Evolutionary conservation across 2,888 invertebrate species (phyloP), one percentile per base, ranked within the genome.

Genomic region (Leptinotarsa tumamoca): DNA sequence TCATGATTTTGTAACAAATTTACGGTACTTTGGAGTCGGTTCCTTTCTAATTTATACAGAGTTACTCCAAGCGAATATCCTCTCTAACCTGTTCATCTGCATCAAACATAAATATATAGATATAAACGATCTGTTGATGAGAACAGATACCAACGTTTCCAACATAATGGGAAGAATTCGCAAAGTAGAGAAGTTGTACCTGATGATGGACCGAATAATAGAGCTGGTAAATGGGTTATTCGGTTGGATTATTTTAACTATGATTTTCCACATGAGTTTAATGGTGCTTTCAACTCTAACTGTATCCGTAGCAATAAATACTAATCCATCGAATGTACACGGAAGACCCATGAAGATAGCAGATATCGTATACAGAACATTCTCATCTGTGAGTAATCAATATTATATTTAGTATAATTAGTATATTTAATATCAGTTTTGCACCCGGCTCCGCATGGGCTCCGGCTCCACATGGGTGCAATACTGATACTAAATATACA

Each of bases 211-310:
- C 33, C 27, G 43, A 18, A 68, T 68, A 33, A n/a, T 54, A 54
- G 68, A 54, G 18, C 17, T 68, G 54, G 18, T 54, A 15, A 54
- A 68, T 54, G 33, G 27, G 10, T 18, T 68, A 0, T 68, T 68
- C 52, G 68, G 68, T 33, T 68, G 54, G 68, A 68, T 17, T 33
- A 21, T 68, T 68, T 27, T 68, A 18, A 7, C 18, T 18, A 56
- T 56, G 21, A 18, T 56, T n/a, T n/a, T 21, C 5, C 56, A 56
- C 56, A 21, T 56, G 56, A 56, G 21, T 56, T 56, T 56, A 10
- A 1, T 56, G 56, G 56, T 56, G 10, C 56, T 56, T 21, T 18
- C 18, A 3, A 21, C 4, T 56, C 56, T 56, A 10, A 56, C 21
- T 56, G n/a, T 5, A 56, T 18, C 56, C 3, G 2, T 56, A 4